Evolutionary conservation across 2,888 invertebrate genomes (phyloP), one percentile per base, ranked within the genome.

Genomic region (Tipula confusa): DNA sequence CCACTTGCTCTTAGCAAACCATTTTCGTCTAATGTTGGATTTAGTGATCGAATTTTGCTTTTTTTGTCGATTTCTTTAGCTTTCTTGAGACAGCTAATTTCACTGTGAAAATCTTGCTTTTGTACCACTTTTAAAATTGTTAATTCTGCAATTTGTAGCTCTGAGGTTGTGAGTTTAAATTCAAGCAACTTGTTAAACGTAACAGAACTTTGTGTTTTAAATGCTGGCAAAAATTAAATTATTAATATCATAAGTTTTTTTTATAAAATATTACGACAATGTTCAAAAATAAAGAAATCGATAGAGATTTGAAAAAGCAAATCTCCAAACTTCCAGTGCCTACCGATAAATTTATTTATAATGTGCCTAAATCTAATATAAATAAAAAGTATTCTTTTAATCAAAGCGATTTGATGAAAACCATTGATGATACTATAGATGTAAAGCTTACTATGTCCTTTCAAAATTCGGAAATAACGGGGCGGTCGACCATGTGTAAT

Each of bases 391-490:
- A 64, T 24, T 64, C 64, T 7, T 64, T 64, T 3, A 64, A 24
- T 64, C 64, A 64, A 64, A 64, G 64, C 2, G 64, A 64, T 9
- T 64, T 64, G 9, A 64, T 64, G 64, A 64, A 64, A 64, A 64
- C 64, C 24, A 64, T 64, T 9, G 64, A 64, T 64, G 64, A 64
- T 64, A 64, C 64, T 24, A 64, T 64, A 0, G 64, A 64, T 64
- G 7, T 64, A 64, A 64, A 64, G 6, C 9, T 64, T 9, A 7
- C 64, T 82, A 86, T 89, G 1, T 89, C 88, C 0, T 89, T 89
- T 85, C 88, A 89, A 82, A 89, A 89, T 0, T 86, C 86, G 0
- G 89, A 89, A 84, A 89, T 89, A 7, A 89, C 89, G 0, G 89
- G 88, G 0, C 87, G 89, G 7, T 89, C 89, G 0, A 89, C 89